Conservation (phyloP, 1,140 invertebrate genomes). For the Phortica variegata region DNA sequence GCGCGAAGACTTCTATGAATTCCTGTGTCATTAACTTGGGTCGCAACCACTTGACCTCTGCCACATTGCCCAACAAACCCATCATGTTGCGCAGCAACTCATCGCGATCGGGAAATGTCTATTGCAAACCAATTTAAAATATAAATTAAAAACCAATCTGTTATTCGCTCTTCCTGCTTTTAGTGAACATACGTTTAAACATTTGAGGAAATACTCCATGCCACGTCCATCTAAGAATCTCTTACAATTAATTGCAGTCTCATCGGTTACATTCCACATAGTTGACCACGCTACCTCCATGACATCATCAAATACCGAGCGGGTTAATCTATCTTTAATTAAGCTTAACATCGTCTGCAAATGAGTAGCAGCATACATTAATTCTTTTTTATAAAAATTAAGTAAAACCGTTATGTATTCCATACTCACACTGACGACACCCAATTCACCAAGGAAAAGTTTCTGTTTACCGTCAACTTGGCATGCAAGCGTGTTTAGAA, state of each 20-base stretch:
- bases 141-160: background rate
- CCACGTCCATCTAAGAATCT: slow-evolving; percentile 83
- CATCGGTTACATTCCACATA: slow-evolving; percentile 98
- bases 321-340: slow-evolving; percentile 74
- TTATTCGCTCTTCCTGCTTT: background rate
- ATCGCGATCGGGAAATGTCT: slow-evolving; percentile 84
- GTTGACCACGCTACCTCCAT: slow-evolving; percentile 97
- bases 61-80: slow-evolving; percentile 93
- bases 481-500: slow-evolving; percentile 93
- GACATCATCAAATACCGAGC: slow-evolving; percentile 85
- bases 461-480: slow-evolving; percentile 94
- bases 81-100: slow-evolving; percentile 94
- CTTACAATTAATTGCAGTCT: slow-evolving; percentile 89
- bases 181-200: slow-evolving; percentile 67
- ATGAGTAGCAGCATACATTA: slow-evolving; percentile 20
- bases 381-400: background rate
- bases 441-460: slow-evolving; percentile 82
- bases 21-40: slow-evolving; percentile 79
- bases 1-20: slow-evolving; percentile 84
- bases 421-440: slow-evolving; percentile 75
- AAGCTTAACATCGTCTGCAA: slow-evolving; percentile 82
- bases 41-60: slow-evolving; percentile 86
- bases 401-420: background rate
- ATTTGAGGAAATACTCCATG: slow-evolving; percentile 83
- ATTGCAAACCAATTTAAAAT: slow-evolving; percentile 23